Evolutionary conservation across 1,140 invertebrate genomes (phyloP).

Genomic region (Nasonia longicornis): DNA sequence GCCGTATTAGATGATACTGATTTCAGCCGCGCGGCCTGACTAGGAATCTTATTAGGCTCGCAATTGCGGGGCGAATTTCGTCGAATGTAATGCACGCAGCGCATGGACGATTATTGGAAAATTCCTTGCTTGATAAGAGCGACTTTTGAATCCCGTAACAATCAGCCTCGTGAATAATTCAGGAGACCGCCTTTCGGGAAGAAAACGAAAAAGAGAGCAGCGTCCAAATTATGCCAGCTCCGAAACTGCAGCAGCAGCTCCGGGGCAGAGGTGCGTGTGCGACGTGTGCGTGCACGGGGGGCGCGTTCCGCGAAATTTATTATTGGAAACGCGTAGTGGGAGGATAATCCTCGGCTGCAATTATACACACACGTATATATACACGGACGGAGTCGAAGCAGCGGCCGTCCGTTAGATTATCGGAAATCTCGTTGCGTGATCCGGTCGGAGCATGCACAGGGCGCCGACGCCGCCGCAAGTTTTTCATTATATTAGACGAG

Average conservation of each 20-base stretch:
- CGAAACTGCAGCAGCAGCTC: neutral
- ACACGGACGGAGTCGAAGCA: slow-evolving; percentile 1
- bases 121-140: too few species aligned
- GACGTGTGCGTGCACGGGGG: neutral
- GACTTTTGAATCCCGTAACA: neutral
- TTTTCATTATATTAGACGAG: slow-evolving; percentile 30
- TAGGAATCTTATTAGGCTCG: neutral
- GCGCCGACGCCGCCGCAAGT: neutral
- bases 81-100: too few species aligned
- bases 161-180: slow-evolving; percentile 5
- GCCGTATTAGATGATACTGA: neutral
- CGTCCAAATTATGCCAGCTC: neutral
- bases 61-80: too few species aligned
- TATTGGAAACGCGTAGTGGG: slow-evolving; percentile 46
- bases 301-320: slow-evolving; percentile 54
- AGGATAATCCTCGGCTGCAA: slow-evolving; percentile 34
- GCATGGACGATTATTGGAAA: too few species aligned
- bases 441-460: neutral
- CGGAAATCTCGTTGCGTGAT: slow-evolving; percentile 41
- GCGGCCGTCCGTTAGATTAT: slow-evolving; percentile 39
- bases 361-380: slow-evolving; percentile 49
- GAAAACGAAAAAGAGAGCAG: neutral
- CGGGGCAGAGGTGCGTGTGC: slow-evolving; percentile 1
- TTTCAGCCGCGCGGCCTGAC: neutral
- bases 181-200: neutral